Percentiles rank a stretch among this genome's conserved stretches.
Conservation (phyloP, 92 coral and sea anemone genomes). For the Parazoanthus darwini region DNA sequence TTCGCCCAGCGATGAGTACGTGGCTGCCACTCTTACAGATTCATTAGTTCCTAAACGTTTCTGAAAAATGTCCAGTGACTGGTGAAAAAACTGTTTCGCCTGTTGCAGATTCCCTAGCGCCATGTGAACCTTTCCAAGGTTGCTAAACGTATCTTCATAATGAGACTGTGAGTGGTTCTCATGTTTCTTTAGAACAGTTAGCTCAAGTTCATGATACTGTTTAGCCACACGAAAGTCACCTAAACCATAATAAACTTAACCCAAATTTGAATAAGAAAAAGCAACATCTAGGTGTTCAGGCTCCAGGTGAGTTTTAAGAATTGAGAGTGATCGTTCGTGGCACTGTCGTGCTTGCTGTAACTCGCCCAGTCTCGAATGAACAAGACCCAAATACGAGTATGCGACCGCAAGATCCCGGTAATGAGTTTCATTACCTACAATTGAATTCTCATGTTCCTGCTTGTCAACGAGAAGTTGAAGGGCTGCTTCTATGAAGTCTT, state of each 20-base stretch:
- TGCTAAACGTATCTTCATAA: neutral
- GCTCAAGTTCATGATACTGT: constrained; percentile 1
- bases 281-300: neutral
- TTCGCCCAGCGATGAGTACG: neutral
- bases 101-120: neutral
- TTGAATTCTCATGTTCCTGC: neutral
- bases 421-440: neutral
- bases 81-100: neutral
- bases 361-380: constrained; percentile 3
- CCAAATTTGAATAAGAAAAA: neutral
- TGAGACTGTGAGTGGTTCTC: neutral
- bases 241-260: neutral
- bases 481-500: neutral
- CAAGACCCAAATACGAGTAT: neutral
- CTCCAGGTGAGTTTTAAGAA: neutral
- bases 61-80: neutral
- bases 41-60: neutral
- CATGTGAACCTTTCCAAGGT: neutral
- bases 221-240: neutral
- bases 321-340: neutral
- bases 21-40: constrained; percentile 11
- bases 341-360: constrained; percentile 29
- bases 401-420: neutral
- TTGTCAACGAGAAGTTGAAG: neutral
- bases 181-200: neutral